Evolutionary conservation across 2,888 invertebrate genomes (phyloP).

Genomic region (Herminia tarsipennalis): DNA sequence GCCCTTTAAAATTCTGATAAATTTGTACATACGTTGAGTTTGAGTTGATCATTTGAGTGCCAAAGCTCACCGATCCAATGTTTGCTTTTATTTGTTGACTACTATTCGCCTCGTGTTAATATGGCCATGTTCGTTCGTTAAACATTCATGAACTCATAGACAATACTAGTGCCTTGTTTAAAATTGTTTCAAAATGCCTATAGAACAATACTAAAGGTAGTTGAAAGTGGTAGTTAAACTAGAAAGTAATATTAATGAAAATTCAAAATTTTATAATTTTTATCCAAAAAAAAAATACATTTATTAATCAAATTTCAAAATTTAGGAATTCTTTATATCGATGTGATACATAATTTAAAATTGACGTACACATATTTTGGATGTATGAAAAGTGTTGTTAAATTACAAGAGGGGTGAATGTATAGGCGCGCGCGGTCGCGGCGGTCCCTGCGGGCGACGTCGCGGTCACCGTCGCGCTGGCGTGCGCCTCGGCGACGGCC

Average conservation of each 20-base stretch:
- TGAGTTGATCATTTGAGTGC: conserved; percentile 33
- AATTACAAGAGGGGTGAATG: conserved; percentile 9
- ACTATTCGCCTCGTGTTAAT: conserved; percentile 49
- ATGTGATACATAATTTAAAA: neutral
- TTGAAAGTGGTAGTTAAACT: no score
- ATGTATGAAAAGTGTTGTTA: neutral
- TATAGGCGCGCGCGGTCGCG: conserved; percentile 63
- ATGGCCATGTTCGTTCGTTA: conserved; percentile 32
- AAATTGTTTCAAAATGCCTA: no score
- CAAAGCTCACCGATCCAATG: conserved; percentile 43
- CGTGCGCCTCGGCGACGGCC: conserved; percentile 75
- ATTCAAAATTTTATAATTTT: no score
- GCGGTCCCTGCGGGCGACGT: conserved; percentile 61
- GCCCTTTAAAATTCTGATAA: neutral
- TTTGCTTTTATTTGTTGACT: conserved; percentile 46
- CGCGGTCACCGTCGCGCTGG: conserved; percentile 72
- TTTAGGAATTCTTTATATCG: no score
- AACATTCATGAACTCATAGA: conserved; percentile 22
- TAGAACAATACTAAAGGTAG: no score
- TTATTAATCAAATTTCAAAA: no score
- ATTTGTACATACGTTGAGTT: conserved; percentile 66
- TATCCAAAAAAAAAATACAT: no score
- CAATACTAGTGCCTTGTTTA: no score
- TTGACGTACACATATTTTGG: neutral
- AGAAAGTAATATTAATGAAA: no score